phyloP scores from a whole-genome alignment of 2,888 invertebrate species.

The Platycnemis pennipes region DNA sequence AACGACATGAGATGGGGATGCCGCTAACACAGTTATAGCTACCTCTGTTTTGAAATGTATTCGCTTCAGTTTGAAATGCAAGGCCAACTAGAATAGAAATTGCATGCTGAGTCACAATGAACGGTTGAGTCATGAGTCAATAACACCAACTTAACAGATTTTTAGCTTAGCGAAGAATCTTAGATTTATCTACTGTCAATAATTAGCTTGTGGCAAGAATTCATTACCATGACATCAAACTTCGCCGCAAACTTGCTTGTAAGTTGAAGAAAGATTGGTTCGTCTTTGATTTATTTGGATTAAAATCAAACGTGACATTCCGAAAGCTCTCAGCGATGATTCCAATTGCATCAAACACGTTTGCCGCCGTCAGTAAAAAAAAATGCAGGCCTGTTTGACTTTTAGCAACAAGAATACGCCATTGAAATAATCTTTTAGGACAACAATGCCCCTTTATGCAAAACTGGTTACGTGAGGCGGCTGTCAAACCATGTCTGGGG shows the following conservation, averaged over 20 bases:
- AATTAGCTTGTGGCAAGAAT: not conserved
- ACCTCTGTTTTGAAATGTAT: not conserved
- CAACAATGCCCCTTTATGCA: constrained; percentile 3
- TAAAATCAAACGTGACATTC: not conserved
- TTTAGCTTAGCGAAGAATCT: not conserved
- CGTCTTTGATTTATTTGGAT: not conserved
- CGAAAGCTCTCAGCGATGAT: not conserved
- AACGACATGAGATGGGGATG: not conserved
- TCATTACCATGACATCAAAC: not conserved
- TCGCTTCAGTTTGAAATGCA: not conserved
- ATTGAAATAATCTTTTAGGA: not conserved
- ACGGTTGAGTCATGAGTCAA: not conserved
- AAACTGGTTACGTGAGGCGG: not conserved
- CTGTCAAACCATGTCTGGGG: constrained; percentile 17
- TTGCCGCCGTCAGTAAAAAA: not conserved
- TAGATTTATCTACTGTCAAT: not conserved
- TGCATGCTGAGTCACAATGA: not conserved
- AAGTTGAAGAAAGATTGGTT: not conserved
- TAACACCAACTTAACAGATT: not conserved
- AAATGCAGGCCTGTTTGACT: not conserved
- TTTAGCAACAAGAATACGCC: not conserved
- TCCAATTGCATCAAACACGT: not conserved
- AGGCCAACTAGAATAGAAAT: not conserved
- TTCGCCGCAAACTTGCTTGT: not conserved
- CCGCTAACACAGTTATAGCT: too few relatives aligned